Percentiles rank a stretch among this genome's conserved stretches.
Evolutionary conservation across 2,888 invertebrate species (phyloP).

Genomic region (Erebia palarica): DNA sequence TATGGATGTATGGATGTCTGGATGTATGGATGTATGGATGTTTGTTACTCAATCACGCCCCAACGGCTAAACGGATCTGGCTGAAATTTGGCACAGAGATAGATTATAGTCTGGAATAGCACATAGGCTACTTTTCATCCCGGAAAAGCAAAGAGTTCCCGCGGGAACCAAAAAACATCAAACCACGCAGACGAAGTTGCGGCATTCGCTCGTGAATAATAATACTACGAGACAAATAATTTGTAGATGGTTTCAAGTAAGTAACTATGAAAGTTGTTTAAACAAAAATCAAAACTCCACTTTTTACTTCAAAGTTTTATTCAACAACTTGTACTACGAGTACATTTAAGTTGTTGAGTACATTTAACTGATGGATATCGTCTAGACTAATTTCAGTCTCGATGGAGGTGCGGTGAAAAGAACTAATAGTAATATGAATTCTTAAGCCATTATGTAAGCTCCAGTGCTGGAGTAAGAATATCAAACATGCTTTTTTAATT

Average conservation of each 20-base stretch:
- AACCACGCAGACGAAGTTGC: too few relatives aligned
- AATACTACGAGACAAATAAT: too few relatives aligned
- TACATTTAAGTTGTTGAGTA: not conserved
- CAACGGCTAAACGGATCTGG: too few relatives aligned
- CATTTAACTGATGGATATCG: slow-evolving; percentile 15
- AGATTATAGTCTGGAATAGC: too few relatives aligned
- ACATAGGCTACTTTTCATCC: too few relatives aligned
- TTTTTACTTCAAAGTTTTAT: not conserved
- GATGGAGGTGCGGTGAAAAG: slow-evolving; percentile 1
- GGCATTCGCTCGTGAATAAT: too few relatives aligned
- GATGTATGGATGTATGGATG: too few relatives aligned
- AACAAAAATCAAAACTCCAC: slow-evolving; percentile 4
- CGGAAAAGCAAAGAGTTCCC: too few relatives aligned
- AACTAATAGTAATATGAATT: not conserved
- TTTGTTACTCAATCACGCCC: too few relatives aligned
- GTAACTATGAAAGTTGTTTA: not conserved
- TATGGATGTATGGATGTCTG: too few relatives aligned
- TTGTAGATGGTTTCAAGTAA: not conserved
- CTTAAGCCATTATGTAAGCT: not conserved
- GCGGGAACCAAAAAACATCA: too few relatives aligned
- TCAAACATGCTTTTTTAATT: not conserved
- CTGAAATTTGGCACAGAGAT: too few relatives aligned
- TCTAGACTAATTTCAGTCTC: slow-evolving; percentile 17
- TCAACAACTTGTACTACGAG: not conserved
- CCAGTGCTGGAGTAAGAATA: not conserved